Base-by-base conservation (phyloP, 2,113 vertebrate species). In the Salvator merianae region DNA sequence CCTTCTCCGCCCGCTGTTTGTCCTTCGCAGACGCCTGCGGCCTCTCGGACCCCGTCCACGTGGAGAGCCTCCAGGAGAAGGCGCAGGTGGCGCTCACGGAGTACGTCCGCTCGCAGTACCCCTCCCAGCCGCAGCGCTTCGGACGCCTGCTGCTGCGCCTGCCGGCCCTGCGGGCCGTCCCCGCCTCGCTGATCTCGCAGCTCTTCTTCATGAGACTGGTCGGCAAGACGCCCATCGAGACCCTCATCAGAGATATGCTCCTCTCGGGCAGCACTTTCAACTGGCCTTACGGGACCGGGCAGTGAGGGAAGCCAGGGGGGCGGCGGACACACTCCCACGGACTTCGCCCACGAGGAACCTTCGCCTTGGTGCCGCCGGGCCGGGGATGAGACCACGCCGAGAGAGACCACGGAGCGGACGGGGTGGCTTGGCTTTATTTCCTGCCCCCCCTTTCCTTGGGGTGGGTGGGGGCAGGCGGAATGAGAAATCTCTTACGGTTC, bases 131-230 rank as follows among this genome's bases (percentile, higher is more conserved):
- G 0, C 98, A 99, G 88, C 97, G 98, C 63, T 99, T 99, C 0
- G 98, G 98, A 1, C 95, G 98, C 3, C 96, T 99, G 63, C 96
- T 99, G 30, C 95, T 99, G 76, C 97, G 98, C 7, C 96, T 99
- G n/a, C 98, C 98, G 0, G 98, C 98, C 0, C 95, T 99, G 34
- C 96, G 98, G 0, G 98, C 98, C 0, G 98, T 99, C 4, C 98
- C 98, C 0, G 98, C 98, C 59, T 95, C 93, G 38, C 98, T 99
- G 96, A 99, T 99, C 93, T 99, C 98, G 1, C 98, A 99, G 93
- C 97, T 99, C 73, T 99, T 99, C 93, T 99, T 99, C 94, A 99
- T 98, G 98, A 95, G 98, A 63, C 97, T 99, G 82, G 98, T 99
- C 74, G 98, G 98, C 47, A 99, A 99, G 92, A 99, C 98, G 0